Base-by-base conservation (phyloP, 1,140 invertebrate genomes). In the Atta texana region DNA sequence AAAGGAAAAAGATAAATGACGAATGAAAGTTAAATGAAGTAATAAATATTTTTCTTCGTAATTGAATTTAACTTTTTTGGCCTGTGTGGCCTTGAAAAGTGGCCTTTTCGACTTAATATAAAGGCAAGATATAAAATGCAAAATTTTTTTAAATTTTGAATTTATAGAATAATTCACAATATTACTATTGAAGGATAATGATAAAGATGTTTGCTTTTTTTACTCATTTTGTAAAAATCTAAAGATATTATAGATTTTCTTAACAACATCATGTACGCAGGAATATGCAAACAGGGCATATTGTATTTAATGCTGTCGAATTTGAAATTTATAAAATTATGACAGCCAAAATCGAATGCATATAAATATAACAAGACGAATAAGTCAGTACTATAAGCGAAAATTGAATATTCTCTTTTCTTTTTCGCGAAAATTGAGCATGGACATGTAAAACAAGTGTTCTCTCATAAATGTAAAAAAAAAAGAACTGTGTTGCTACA, bases 71-170 rank as follows among this genome's bases (percentile, higher is more conserved):
- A 91, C 92, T 68, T 93, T 93, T 92, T 92, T 93, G 93, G 93
- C 93, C 93, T 93, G 93, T 94, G 93, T 94, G 93, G 94, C 94
- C 94, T 94, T 94, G 91, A 93, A 94, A 86, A 89, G 94, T 94
- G 94, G 93, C 94, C 94, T 94, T 94, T 94, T 93, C 91, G 92
- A 94, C 90, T 93, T 93, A 93, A 94, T 93, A 86, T 93, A 93
- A 91, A 91, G 88, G 10, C 18, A 21, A 21, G 34, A 39, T 21
- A 68, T 44, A 87, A 80, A 71, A 87, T 88, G 81, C 68, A 89
- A 88, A 78, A 85, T 85, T 84, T 86, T 80, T 61, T 90, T 90
- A 87, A 86, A 89, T 92, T 91, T 91, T 76, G 71, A 92, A 88
- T 87, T 59, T 85, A 44, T 89, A 87, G 86, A 87, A 86, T 89